Evolutionary conservation across 1,140 invertebrate genomes (phyloP).

Genomic region (Heliothis subflexa): DNA sequence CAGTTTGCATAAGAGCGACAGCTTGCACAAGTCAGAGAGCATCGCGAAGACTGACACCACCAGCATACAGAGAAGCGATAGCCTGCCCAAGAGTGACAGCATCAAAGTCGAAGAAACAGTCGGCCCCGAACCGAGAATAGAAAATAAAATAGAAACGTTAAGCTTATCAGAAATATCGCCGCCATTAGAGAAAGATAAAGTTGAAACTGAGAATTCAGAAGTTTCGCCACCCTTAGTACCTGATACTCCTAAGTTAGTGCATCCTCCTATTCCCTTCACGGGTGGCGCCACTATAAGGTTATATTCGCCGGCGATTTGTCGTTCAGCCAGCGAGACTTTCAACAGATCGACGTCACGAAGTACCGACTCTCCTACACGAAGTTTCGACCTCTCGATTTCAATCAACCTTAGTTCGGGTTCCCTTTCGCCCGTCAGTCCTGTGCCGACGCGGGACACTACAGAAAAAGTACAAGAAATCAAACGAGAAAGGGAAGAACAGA

Average conservation of each 20-base stretch:
- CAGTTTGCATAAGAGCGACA: slow-evolving; percentile 29
- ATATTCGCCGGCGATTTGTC: slow-evolving; percentile 73
- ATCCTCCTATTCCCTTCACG: slow-evolving; percentile 55
- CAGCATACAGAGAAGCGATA: slow-evolving; percentile 17
- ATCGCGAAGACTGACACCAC: not conserved
- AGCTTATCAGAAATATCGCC: slow-evolving; percentile 69
- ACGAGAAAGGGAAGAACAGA: slow-evolving; percentile 76
- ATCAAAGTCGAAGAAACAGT: slow-evolving; percentile 20
- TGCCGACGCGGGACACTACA: slow-evolving; percentile 59
- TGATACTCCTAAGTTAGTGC: slow-evolving; percentile 46
- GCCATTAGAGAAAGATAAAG: slow-evolving; percentile 58
- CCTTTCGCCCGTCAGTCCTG: slow-evolving; percentile 60
- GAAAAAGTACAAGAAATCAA: slow-evolving; percentile 77
- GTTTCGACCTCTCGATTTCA: slow-evolving; percentile 59
- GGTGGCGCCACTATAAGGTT: slow-evolving; percentile 62
- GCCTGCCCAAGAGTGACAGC: slow-evolving; percentile 21
- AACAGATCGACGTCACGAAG: slow-evolving; percentile 59
- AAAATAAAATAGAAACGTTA: slow-evolving; percentile 77
- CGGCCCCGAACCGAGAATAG: slow-evolving; percentile 46
- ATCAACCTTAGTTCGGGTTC: slow-evolving; percentile 66
- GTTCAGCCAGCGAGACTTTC: slow-evolving; percentile 73
- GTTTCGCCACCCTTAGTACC: slow-evolving; percentile 55
- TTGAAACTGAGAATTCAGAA: slow-evolving; percentile 51
- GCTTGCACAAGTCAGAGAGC: not conserved
- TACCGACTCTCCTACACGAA: slow-evolving; percentile 55